Conservation (phyloP, 2,888 invertebrate genomes). For the Horisme vitalbata region DNA sequence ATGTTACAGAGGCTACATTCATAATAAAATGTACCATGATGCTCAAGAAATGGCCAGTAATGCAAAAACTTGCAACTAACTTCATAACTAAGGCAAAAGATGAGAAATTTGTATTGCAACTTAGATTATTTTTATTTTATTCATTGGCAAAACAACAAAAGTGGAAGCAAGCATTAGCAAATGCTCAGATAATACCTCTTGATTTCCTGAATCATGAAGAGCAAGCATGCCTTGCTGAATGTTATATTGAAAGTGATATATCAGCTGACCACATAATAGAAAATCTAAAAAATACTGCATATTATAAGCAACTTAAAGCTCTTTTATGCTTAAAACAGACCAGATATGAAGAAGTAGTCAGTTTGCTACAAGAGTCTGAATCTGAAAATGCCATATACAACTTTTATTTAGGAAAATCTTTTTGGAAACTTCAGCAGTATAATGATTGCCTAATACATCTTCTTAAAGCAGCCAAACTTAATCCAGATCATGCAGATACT, state of each 20-base stretch:
- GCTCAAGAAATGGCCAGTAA: slow-evolving; percentile 68
- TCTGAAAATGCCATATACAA: slow-evolving; percentile 75
- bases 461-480: slow-evolving; percentile 87
- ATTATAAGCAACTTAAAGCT: slow-evolving; percentile 72
- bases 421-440: slow-evolving; percentile 83
- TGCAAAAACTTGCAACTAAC: slow-evolving; percentile 66
- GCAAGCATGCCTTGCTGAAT: slow-evolving; percentile 58
- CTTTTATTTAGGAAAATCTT: slow-evolving; percentile 83
- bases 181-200: slow-evolving; percentile 55
- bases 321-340: slow-evolving; percentile 73
- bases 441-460: slow-evolving; percentile 85
- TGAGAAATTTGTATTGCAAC: slow-evolving; percentile 43
- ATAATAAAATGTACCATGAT: slow-evolving; percentile 66
- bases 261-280: slow-evolving; percentile 51
- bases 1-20: slow-evolving; percentile 61
- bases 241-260: slow-evolving; percentile 62
- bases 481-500: slow-evolving; percentile 88
- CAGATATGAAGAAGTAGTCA: slow-evolving; percentile 80
- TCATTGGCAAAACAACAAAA: slow-evolving; percentile 73
- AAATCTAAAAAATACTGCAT: slow-evolving; percentile 52
- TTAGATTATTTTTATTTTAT: slow-evolving; percentile 59
- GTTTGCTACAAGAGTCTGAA: slow-evolving; percentile 71
- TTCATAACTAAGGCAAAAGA: slow-evolving; percentile 66
- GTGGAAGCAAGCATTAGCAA: slow-evolving; percentile 72
- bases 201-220: slow-evolving; percentile 51